Evolutionary conservation across 2,888 invertebrate genomes (phyloP), one percentile per base, ranked within the genome.

Genomic region (Synergus laeviventris): DNA sequence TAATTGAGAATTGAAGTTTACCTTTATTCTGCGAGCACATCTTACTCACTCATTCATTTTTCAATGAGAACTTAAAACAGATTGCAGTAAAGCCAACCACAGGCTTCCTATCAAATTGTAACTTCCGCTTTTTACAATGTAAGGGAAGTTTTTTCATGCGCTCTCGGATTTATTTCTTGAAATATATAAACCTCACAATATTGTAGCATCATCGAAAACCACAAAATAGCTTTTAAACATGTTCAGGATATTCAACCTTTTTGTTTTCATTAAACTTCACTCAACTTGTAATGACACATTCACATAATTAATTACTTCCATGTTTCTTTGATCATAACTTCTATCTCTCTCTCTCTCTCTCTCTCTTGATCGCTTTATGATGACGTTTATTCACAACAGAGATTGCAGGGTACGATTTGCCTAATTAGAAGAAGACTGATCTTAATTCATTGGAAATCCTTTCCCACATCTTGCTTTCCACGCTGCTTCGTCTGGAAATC

Each of bases 1-100:
- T 79, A 79, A 79, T 78, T 78, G 75, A 74, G 73, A 79, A 76
- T 76, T 73, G 73, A 75, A 76, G 75, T 75, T 76, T 24, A 11
- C 24, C 24, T 59, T 14, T 21, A 24, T 59, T 59, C 14, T 59
- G 14, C 12, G 3, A 54, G 11, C 14, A 14, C 24, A 24, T 24
- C 21, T 59, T 59, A 54, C 1, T 59, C 24, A 3, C 21, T 42
- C 42, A 11, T 3, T 18, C 12, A 1, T 56, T 21, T 21, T 21
- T 21, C 21, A 56, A 56, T 56, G 21, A 56, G 21, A 56, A 56
- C 21, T 56, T 56, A 3, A 24, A 21, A 24, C 56, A 56, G 21
- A 21, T 12, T 56, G 11, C 56, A 21, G 4, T 24, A 21, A 56
- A 5, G 18, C 14, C 56, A 11, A 56, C 1, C 56, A 18, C 12